Evolutionary conservation across 2,888 invertebrate genomes (phyloP), one percentile per base, ranked within the genome.

Genomic region (Pammene fasciana): DNA sequence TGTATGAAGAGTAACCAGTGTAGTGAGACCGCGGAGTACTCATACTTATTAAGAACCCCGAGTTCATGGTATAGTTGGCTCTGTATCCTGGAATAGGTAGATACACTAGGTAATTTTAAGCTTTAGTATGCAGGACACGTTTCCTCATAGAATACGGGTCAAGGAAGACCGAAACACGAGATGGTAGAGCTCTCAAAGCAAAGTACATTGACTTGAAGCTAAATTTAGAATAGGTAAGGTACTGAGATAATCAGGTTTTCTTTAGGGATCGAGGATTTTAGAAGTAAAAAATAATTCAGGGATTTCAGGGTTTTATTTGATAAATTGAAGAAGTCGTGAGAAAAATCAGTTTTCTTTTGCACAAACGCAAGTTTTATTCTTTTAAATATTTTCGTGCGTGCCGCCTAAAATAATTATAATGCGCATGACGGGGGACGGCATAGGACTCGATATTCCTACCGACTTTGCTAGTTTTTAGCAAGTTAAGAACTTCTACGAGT

Each of bases 121-220:
- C 61, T 48, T 67, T 67, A 62, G 41, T 48, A 67, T 67, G 67
- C 61, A 62, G 61, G 55, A 67, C 67, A 62, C 67, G 67, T 67
- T 67, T 56, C 45, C 61, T 61, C 67, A 56, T 34, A 55, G 55
- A 67, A 61, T 67, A 38, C 48, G 67, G 67, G 55, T 61, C 61
- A 67, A 67, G 67, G 55, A 62, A 56, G 34, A 56, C 55, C 67
- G 67, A 46, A 54, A 62, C 46, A 62, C 18, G 61, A 61, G 55
- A 56, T 36, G 43, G 52, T 43, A 55, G 54, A 52, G n/a, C 46
- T 18, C 38, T 61, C 26, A 52, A 61, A 61, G 52, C 46, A 14
- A 41, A 61, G 16, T 61, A 46, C n/a, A 18, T 38, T 41, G 41
- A 34, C 43, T 14, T 52, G 26, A 48, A 52, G 60, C 54, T 55